Conservation (phyloP, 30 jellyfish, hydroid and myxozoan genomes). For the Aurelia aurita region DNA sequence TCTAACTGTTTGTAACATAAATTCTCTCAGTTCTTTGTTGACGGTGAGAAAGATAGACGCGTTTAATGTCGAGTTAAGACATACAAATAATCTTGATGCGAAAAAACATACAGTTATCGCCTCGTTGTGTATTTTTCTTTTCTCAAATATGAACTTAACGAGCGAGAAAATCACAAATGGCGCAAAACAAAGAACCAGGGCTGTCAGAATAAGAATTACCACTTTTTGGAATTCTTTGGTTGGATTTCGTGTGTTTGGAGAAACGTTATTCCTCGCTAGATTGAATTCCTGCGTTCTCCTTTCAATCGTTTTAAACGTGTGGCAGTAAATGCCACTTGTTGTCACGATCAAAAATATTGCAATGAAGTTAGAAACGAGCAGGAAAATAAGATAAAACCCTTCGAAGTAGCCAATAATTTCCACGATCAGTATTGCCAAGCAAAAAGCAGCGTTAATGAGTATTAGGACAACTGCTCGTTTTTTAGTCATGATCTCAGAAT, state of each 20-base stretch:
- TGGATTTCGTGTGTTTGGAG: constrained; percentile 16
- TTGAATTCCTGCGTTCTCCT: constrained; percentile 22
- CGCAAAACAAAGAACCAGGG: background rate
- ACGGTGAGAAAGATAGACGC: constrained; percentile 11
- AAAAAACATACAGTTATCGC: background rate
- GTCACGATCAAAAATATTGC: constrained; percentile 20
- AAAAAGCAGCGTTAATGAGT: background rate
- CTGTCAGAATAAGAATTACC: constrained; percentile 4
- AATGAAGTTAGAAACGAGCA: background rate
- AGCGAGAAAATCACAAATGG: constrained; percentile 24
- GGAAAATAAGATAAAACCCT: background rate
- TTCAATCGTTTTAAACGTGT: constrained; percentile 26
- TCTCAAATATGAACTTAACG: background rate
- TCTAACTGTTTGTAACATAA: background rate
- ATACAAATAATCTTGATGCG: constrained; percentile 27
- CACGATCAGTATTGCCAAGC: background rate
- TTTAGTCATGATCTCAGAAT: constrained; percentile 28
- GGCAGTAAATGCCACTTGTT: constrained; percentile 13
- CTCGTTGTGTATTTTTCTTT: background rate
- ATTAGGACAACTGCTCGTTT: constrained; percentile 25
- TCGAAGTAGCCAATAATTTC: background rate
- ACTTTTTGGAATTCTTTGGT: constrained; percentile 28
- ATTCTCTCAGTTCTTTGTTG: constrained; percentile 35
- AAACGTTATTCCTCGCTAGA: background rate
- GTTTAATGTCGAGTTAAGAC: constrained; percentile 35